phyloP scores from a whole-genome alignment of 2,888 invertebrate species.

The Notodonta dromedarius region DNA sequence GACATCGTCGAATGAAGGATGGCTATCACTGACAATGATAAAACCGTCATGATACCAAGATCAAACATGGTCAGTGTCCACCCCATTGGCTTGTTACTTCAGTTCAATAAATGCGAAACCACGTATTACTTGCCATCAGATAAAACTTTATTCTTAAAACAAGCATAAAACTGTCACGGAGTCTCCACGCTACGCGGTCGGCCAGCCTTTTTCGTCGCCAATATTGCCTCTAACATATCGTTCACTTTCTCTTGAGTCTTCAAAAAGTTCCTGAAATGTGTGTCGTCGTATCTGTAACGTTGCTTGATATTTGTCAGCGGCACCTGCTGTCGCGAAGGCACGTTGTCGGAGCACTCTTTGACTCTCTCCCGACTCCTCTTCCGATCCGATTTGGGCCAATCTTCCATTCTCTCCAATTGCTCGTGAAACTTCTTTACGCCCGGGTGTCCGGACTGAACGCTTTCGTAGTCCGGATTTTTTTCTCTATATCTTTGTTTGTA shows the following conservation, averaged over 20 bases:
- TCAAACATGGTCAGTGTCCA: no score
- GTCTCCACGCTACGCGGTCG: conserved; percentile 50
- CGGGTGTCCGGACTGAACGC: conserved; percentile 21
- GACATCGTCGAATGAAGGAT: no score
- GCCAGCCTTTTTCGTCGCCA: conserved; percentile 49
- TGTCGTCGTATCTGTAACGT: conserved; percentile 51
- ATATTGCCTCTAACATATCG: conserved; percentile 66
- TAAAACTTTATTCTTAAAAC: neutral
- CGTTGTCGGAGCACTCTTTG: conserved; percentile 36
- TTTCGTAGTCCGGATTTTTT: conserved; percentile 13
- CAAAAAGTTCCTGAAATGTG: conserved; percentile 65
- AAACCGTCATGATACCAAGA: no score
- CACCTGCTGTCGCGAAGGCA: conserved; percentile 56
- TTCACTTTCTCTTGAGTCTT: conserved; percentile 74
- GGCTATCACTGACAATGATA: no score
- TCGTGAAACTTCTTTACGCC: conserved; percentile 54
- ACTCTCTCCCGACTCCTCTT: conserved; percentile 32
- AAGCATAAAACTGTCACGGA: neutral
- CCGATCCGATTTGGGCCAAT: conserved; percentile 35
- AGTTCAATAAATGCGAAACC: no score
- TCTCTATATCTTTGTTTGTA: neutral
- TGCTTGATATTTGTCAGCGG: conserved; percentile 51
- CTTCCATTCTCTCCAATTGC: conserved; percentile 33
- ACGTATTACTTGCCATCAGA: no score
- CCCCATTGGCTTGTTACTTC: no score